Evolutionary conservation across 2,888 invertebrate genomes (phyloP).

Genomic region (Eubasilissa splendida): DNA sequence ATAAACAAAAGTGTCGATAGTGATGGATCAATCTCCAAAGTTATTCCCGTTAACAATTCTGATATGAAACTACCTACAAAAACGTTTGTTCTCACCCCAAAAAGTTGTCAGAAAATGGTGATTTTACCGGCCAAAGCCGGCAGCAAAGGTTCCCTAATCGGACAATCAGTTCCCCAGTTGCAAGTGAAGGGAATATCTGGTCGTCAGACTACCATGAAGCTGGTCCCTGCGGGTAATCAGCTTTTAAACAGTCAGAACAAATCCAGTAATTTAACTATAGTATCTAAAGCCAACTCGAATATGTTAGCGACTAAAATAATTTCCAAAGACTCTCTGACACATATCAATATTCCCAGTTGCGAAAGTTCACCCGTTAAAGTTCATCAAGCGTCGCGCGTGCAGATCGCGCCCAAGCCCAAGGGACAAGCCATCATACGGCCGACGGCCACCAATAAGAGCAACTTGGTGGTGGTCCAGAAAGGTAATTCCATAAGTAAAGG

Average conservation of each 20-base stretch:
- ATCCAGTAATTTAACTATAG: constrained; percentile 64
- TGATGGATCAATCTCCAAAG: constrained; percentile 64
- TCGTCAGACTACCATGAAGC: constrained; percentile 66
- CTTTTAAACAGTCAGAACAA: constrained; percentile 59
- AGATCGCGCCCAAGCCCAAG: constrained; percentile 50
- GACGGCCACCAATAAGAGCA: constrained; percentile 71
- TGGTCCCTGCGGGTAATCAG: constrained; percentile 69
- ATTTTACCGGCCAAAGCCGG: constrained; percentile 69
- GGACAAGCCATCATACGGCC: constrained; percentile 68
- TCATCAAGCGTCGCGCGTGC: constrained; percentile 41
- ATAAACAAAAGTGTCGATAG: constrained; percentile 64
- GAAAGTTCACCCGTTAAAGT: constrained; percentile 46
- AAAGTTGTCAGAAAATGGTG: constrained; percentile 71
- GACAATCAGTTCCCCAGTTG: constrained; percentile 66
- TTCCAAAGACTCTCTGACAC: constrained; percentile 51
- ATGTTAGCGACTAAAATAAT: constrained; percentile 53
- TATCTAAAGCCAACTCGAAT: constrained; percentile 61
- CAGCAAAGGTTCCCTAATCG: constrained; percentile 66
- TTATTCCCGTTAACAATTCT: constrained; percentile 68
- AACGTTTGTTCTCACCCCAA: constrained; percentile 70
- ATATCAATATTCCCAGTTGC: constrained; percentile 34
- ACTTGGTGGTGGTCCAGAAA: constrained; percentile 76
- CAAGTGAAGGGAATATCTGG: constrained; percentile 70
- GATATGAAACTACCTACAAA: constrained; percentile 71
- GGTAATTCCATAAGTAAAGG: constrained; percentile 71